phyloP scores from a whole-genome alignment of 2,113 vertebrate genomes.

The Kryptolebias marmoratus region DNA sequence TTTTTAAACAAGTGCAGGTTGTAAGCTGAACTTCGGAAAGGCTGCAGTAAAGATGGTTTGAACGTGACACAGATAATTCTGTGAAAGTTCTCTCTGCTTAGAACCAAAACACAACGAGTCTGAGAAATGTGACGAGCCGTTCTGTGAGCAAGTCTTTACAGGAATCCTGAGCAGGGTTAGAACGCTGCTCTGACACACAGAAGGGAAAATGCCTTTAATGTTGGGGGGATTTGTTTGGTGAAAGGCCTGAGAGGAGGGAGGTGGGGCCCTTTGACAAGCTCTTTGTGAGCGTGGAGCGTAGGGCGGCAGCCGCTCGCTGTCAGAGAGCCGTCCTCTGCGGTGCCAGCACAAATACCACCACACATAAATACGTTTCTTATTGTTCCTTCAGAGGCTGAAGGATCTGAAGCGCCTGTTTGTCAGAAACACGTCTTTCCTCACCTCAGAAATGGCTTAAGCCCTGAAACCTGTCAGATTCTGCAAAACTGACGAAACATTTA shows the following conservation, averaged over 20 bases:
- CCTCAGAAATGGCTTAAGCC: slow-evolving; percentile 66
- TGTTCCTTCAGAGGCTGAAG: slow-evolving; percentile 58
- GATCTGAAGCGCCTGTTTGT: slow-evolving; percentile 55
- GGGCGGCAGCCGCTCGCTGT: slow-evolving; percentile 70
- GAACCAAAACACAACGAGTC: slow-evolving; percentile 42
- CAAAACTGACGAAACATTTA: slow-evolving; percentile 63
- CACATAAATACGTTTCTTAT: slow-evolving; percentile 73
- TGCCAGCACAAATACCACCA: slow-evolving; percentile 69
- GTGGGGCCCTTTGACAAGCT: slow-evolving; percentile 68
- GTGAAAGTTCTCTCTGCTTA: slow-evolving; percentile 20
- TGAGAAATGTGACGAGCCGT: slow-evolving; percentile 46
- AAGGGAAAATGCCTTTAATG: slow-evolving; percentile 75
- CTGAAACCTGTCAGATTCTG: slow-evolving; percentile 56
- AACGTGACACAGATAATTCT: neutral
- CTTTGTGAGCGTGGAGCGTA: slow-evolving; percentile 75
- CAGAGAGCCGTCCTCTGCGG: slow-evolving; percentile 59
- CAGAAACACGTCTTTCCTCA: slow-evolving; percentile 64
- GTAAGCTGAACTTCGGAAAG: neutral
- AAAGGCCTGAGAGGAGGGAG: slow-evolving; percentile 75
- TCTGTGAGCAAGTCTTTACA: slow-evolving; percentile 81
- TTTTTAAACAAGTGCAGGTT: too few relatives aligned
- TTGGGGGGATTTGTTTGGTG: slow-evolving; percentile 74
- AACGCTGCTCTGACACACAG: slow-evolving; percentile 65
- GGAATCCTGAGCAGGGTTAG: slow-evolving; percentile 70
- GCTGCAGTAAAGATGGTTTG: slow-evolving; percentile 7